These are phyloP conservation scores for Callorhinus ursinus DNA, from an alignment of 2,113 vertebrate species.

Conservation along the genomic window DNA sequence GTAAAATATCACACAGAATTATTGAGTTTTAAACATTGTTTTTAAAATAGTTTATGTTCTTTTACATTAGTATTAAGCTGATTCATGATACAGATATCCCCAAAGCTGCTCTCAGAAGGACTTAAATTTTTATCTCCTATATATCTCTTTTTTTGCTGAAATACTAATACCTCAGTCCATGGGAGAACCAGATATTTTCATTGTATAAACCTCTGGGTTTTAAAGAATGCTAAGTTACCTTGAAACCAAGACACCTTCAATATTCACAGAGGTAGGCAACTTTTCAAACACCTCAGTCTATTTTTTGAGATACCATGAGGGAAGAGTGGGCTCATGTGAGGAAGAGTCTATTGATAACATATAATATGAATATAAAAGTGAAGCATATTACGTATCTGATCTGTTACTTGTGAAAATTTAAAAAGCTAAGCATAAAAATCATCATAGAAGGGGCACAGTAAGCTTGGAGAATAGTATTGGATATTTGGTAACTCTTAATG, in stretches of 20 bases:
- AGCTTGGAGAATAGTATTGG: background rate
- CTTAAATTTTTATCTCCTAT: background rate
- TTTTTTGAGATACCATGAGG: background rate
- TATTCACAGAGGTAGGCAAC: background rate
- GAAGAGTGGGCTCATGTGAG: background rate
- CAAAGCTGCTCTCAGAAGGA: background rate
- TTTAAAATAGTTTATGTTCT: background rate
- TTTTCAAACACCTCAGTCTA: background rate
- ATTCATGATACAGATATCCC: background rate
- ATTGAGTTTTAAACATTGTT: background rate
- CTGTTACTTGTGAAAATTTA: background rate
- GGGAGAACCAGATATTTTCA: background rate
- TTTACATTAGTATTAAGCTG: background rate
- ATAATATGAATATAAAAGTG: background rate
- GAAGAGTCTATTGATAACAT: background rate
- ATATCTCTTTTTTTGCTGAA: background rate
- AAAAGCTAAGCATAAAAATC: background rate
- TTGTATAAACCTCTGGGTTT: background rate
- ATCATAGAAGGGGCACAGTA: background rate
- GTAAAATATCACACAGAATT: background rate
- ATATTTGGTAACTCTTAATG: background rate
- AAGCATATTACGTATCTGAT: background rate
- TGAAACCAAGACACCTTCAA: background rate
- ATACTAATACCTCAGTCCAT: background rate
- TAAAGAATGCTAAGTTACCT: background rate